Evolutionary conservation across 2,888 invertebrate species (phyloP).

Genomic region (Acrobasis suavella): DNA sequence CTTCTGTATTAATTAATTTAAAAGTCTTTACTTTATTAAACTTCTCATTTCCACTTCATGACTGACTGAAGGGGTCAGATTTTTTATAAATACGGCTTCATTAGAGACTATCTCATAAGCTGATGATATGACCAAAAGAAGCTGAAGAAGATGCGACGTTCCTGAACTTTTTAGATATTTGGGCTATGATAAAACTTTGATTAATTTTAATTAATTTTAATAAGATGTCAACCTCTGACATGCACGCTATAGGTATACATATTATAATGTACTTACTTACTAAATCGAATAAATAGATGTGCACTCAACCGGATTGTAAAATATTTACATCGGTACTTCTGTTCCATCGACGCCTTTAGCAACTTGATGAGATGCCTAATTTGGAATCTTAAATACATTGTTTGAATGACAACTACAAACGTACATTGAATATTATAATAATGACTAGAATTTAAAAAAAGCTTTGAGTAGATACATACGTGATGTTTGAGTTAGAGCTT

Average conservation of each 20-base stretch:
- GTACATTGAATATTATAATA: conserved; percentile 32
- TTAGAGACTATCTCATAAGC: too few species aligned
- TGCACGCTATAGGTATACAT: too few species aligned
- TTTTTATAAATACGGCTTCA: too few species aligned
- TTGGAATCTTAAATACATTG: conserved; percentile 34
- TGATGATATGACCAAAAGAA: too few species aligned
- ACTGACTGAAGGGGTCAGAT: too few species aligned
- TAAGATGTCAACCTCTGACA: neutral
- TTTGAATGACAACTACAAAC: conserved; percentile 36
- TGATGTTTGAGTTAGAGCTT: conserved; percentile 26
- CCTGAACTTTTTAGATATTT: too few species aligned
- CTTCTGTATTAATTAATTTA: too few species aligned
- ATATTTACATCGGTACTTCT: conserved; percentile 26
- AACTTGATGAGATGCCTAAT: conserved; percentile 34
- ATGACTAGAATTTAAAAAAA: conserved; percentile 34
- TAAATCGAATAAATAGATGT: conserved; percentile 5
- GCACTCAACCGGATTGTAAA: conserved; percentile 26
- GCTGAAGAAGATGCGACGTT: too few species aligned
- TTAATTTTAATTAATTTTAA: too few species aligned
- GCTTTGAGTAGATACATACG: conserved; percentile 23
- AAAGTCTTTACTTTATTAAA: too few species aligned
- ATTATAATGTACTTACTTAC: neutral
- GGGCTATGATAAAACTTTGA: too few species aligned
- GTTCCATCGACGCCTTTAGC: conserved; percentile 23
- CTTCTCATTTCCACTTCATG: too few species aligned